A percentile compares a stretch with the other conserved stretches of the same genome.
Evolutionary conservation across 2,797 vertebrate species (phyloP).

Genomic region (Enteromius trimaculatus): DNA sequence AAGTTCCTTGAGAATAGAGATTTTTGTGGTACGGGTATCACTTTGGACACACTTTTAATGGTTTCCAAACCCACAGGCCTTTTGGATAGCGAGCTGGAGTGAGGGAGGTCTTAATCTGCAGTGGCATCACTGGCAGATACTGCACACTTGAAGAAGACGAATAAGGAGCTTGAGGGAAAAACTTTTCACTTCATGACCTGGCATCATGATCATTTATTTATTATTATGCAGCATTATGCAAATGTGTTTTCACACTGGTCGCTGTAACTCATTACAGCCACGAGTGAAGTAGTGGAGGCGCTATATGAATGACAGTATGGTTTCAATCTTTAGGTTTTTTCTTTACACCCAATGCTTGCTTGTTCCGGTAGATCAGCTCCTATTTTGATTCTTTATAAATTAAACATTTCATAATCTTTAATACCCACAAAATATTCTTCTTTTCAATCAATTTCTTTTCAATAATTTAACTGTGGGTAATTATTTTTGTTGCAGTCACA

Average conservation of each 20-base stretch:
- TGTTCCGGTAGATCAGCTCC: not conserved
- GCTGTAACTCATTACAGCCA: slow-evolving; percentile 5
- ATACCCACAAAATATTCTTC: not conserved
- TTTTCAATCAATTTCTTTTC: not conserved
- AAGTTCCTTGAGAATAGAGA: slow-evolving; percentile 61
- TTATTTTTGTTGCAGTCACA: not conserved
- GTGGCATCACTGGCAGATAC: slow-evolving; percentile 29
- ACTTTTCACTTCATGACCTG: slow-evolving; percentile 29
- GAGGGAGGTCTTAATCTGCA: slow-evolving; percentile 33
- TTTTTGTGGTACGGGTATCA: slow-evolving; percentile 25
- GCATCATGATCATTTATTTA: slow-evolving; percentile 45
- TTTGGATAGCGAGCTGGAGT: slow-evolving; percentile 23
- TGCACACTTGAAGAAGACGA: slow-evolving; percentile 16
- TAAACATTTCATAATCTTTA: not conserved
- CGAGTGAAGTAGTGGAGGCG: not conserved
- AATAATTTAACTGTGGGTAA: not conserved
- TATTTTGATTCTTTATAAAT: not conserved
- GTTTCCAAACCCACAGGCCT: slow-evolving; percentile 29
- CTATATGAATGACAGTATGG: not conserved
- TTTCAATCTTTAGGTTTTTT: not conserved
- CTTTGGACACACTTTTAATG: slow-evolving; percentile 39
- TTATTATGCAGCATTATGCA: slow-evolving; percentile 34
- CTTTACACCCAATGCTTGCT: not conserved
- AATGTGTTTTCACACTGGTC: slow-evolving; percentile 25
- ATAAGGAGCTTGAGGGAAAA: slow-evolving; percentile 34